A percentile compares a stretch with the other conserved stretches of the same genome.
phyloP scores from a whole-genome alignment of 2,888 invertebrate species.

The Tyria jacobaeae region DNA sequence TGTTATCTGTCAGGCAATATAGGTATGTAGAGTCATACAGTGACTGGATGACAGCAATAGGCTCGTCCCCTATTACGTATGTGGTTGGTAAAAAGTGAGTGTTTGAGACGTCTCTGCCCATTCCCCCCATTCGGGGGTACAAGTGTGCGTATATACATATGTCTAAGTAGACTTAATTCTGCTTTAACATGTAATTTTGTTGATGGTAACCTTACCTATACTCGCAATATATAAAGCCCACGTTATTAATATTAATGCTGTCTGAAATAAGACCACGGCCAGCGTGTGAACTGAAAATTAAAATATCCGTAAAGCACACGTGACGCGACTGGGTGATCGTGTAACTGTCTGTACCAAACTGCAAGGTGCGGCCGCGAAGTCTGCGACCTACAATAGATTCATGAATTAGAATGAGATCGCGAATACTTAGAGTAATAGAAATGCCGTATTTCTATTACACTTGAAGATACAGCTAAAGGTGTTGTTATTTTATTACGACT shows the following conservation, averaged over 20 bases:
- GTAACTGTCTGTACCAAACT: conserved; percentile 52
- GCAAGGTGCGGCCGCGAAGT: conserved; percentile 22
- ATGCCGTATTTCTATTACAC: conserved; percentile 1
- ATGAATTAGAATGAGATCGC: conserved; percentile 42
- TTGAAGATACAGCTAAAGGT: background rate
- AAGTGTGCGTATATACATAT: no score
- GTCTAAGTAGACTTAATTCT: background rate
- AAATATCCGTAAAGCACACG: conserved; percentile 79
- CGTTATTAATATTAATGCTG: conserved; percentile 77
- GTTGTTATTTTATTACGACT: background rate
- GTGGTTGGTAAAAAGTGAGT: no score
- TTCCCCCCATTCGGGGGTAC: no score
- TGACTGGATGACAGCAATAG: no score
- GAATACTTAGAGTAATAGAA: conserved; percentile 17
- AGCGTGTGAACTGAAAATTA: conserved; percentile 84
- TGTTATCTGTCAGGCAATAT: no score
- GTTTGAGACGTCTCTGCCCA: no score
- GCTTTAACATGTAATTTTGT: background rate
- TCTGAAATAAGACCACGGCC: conserved; percentile 69
- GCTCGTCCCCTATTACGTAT: no score
- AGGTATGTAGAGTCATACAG: no score
- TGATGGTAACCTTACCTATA: conserved; percentile 27
- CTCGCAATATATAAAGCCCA: conserved; percentile 49
- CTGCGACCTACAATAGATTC: conserved; percentile 24
- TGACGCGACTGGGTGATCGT: conserved; percentile 61